phyloP scores from a whole-genome alignment of 2,113 vertebrate genomes.

The Gasterosteus nipponicus region DNA sequence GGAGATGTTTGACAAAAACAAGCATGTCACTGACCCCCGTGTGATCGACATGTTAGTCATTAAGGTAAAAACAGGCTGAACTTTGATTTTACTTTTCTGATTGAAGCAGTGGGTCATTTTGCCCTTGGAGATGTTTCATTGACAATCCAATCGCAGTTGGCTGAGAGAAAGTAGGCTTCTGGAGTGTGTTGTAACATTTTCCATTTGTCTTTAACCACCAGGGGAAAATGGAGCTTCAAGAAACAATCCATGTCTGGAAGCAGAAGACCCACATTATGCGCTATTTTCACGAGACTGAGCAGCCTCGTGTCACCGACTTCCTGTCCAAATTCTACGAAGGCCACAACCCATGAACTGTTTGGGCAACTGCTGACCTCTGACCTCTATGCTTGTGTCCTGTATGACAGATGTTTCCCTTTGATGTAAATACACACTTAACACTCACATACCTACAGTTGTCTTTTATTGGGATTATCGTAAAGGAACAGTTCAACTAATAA shows the following conservation, averaged over 20 bases:
- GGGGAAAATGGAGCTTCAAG: conserved; percentile 97
- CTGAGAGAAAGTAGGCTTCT: background rate
- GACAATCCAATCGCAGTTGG: background rate
- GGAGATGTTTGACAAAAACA: conserved; percentile 92
- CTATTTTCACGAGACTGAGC: conserved; percentile 89
- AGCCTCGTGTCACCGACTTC: conserved; percentile 86
- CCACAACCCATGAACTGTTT: conserved; percentile 86
- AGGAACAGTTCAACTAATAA: background rate
- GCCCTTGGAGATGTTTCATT: background rate
- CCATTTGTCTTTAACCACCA: conserved; percentile 47
- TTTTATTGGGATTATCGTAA: background rate
- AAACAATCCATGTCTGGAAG: conserved; percentile 95
- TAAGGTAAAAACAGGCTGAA: conserved; percentile 83
- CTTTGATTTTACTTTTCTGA: background rate
- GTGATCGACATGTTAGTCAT: conserved; percentile 94
- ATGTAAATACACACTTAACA: conserved; percentile 80
- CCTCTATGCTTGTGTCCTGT: conserved; percentile 42
- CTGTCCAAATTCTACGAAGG: conserved; percentile 93
- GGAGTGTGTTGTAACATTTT: background rate
- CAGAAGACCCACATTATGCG: conserved; percentile 97
- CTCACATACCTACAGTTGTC: conserved; percentile 2
- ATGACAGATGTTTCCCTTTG: conserved; percentile 59
- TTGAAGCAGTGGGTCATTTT: background rate
- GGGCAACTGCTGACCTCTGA: conserved; percentile 19
- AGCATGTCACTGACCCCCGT: conserved; percentile 88